Conservation (phyloP, 1,140 invertebrate genomes). For the Megalonaias nervosa region DNA sequence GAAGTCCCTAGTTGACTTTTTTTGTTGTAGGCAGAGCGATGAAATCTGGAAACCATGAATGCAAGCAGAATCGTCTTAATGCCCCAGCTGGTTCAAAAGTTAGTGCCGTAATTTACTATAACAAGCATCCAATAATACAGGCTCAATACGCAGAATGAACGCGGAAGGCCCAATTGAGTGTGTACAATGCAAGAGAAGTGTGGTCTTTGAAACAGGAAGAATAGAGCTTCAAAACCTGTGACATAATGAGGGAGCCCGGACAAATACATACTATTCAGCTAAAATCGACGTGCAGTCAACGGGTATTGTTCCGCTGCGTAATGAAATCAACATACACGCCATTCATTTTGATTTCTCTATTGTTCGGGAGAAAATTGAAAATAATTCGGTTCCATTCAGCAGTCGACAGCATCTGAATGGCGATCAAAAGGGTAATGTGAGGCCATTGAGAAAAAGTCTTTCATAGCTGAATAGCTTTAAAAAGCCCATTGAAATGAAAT, state of each 20-base stretch:
- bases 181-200: too few relatives aligned
- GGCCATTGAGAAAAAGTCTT: conserved; percentile 48
- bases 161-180: too few relatives aligned
- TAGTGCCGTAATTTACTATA: too few relatives aligned
- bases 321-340: conserved; percentile 64
- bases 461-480: conserved; percentile 54
- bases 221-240: too few relatives aligned
- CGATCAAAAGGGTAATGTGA: conserved; percentile 43
- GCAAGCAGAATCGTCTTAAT: too few relatives aligned
- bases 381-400: conserved; percentile 62
- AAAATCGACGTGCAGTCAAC: conserved; percentile 62
- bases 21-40: too few relatives aligned
- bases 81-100: too few relatives aligned
- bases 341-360: conserved; percentile 64
- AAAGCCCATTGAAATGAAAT: conserved; percentile 38
- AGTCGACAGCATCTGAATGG: conserved; percentile 39
- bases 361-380: conserved; percentile 68
- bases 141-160: too few relatives aligned
- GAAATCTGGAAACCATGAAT: too few relatives aligned
- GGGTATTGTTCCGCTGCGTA: conserved; percentile 55
- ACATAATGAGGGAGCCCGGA: conserved; percentile 66
- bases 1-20: too few relatives aligned
- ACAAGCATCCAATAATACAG: too few relatives aligned
- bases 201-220: too few relatives aligned
- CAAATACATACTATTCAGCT: conserved; percentile 62